Percentiles rank a stretch among this genome's conserved stretches.
phyloP scores from a whole-genome alignment of 2,888 invertebrate genomes.

The Geotrupes spiniger region DNA sequence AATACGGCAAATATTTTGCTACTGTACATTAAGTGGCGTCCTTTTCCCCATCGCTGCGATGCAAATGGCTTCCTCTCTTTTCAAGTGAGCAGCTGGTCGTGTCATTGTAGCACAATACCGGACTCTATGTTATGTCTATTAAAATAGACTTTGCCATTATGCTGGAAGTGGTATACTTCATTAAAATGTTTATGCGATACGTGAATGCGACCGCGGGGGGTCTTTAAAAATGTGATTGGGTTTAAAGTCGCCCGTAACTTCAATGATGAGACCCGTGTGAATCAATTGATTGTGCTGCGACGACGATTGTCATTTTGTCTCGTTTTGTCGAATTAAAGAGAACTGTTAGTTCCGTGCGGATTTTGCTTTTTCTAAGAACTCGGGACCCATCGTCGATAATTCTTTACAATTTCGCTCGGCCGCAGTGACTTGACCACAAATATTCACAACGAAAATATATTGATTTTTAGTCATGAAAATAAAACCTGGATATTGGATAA shows the following conservation, averaged over 20 bases:
- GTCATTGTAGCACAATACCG: conserved; percentile 45
- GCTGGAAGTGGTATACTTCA: conserved; percentile 48
- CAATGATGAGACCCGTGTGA: conserved; percentile 29
- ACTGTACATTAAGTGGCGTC: conserved; percentile 36
- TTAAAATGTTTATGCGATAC: conserved; percentile 50
- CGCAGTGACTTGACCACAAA: too few relatives aligned
- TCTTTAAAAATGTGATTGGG: conserved; percentile 32
- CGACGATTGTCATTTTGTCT: background rate
- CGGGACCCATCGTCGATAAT: background rate
- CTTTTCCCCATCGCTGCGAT: conserved; percentile 31
- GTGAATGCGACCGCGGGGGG: conserved; percentile 43
- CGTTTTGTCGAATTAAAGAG: background rate
- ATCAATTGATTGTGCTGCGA: conserved; percentile 20
- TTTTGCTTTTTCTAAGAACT: conserved; percentile 1
- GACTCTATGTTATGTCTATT: conserved; percentile 48
- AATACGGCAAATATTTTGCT: conserved; percentile 51
- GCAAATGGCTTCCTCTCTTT: conserved; percentile 30
- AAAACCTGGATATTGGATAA: too few relatives aligned
- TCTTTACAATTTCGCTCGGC: too few relatives aligned
- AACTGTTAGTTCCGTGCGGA: conserved; percentile 1
- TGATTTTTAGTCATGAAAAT: too few relatives aligned
- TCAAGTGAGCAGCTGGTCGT: conserved; percentile 43
- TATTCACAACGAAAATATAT: too few relatives aligned
- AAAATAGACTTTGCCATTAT: conserved; percentile 49
- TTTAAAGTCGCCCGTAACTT: conserved; percentile 23